Percentiles rank a stretch among this genome's conserved stretches.
phyloP scores from a whole-genome alignment of 1,140 invertebrate genomes.

The Stegodyphus mimosarum region DNA sequence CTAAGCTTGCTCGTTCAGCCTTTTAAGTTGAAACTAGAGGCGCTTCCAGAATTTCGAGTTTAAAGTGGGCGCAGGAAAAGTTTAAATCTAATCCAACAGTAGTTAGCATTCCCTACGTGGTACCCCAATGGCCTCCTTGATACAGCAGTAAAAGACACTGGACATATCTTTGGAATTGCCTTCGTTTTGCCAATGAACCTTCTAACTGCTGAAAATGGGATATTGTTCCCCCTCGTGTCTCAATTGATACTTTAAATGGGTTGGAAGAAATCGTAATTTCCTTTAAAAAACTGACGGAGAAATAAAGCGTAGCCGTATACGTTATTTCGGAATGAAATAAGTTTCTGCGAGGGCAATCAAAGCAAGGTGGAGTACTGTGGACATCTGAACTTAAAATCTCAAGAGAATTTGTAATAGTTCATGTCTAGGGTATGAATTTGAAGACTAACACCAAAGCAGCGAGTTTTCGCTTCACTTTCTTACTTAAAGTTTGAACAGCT shows the following conservation, averaged over 20 bases:
- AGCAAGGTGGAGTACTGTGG: conserved; percentile 6
- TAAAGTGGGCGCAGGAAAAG: conserved; percentile 50
- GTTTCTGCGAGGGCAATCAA: background rate
- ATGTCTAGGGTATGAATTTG: background rate
- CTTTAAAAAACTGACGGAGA: conserved; percentile 33
- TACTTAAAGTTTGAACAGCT: background rate
- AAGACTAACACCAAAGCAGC: background rate
- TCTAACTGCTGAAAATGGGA: conserved; percentile 39
- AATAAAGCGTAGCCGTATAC: conserved; percentile 7
- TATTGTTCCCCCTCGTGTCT: conserved; percentile 17
- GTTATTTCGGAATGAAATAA: conserved; percentile 43
- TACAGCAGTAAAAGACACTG: conserved; percentile 25
- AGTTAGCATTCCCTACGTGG: conserved; percentile 53
- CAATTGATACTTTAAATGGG: conserved; percentile 57
- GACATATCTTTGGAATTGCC: conserved; percentile 35
- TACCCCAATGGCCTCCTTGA: conserved; percentile 28
- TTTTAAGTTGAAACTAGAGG: conserved; percentile 44
- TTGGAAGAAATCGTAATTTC: conserved; percentile 23
- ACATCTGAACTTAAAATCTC: background rate
- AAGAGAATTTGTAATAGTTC: background rate
- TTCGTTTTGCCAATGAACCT: conserved; percentile 26
- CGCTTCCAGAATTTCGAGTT: conserved; percentile 55
- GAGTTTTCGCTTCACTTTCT: background rate
- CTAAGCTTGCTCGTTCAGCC: conserved; percentile 23
- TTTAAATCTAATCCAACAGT: conserved; percentile 58